These are phyloP conservation scores for Prochilodus magdalenae DNA, from an alignment of 2,113 vertebrate species.

Conservation along the genomic window DNA sequence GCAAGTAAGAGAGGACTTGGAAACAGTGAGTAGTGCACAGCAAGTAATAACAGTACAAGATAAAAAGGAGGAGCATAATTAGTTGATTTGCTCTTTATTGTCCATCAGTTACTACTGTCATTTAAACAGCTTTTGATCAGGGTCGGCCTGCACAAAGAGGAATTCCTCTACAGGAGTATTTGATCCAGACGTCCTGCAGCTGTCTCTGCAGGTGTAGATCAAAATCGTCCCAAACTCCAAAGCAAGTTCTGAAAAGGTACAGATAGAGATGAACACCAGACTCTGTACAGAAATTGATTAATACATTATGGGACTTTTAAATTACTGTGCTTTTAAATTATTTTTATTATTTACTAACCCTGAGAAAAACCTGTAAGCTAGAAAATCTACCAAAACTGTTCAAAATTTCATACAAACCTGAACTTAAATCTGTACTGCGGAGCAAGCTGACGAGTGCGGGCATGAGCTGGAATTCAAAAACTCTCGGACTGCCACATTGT, in stretches of 20 bases:
- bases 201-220: slow-evolving; percentile 84
- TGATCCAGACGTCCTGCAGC: slow-evolving; percentile 80
- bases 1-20: neutral
- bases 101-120: slow-evolving; percentile 55
- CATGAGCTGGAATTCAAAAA: slow-evolving; percentile 89
- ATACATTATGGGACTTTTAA: neutral
- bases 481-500: slow-evolving; percentile 75
- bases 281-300: neutral
- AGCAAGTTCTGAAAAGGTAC: slow-evolving; percentile 67
- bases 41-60: neutral
- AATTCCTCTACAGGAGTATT: slow-evolving; percentile 79
- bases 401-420: slow-evolving; percentile 40
- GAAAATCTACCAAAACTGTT: too few species aligned
- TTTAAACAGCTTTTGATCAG: slow-evolving; percentile 84
- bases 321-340: neutral
- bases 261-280: neutral
- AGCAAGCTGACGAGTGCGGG: slow-evolving; percentile 84
- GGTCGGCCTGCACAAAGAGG: slow-evolving; percentile 83
- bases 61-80: neutral
- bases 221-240: slow-evolving; percentile 86
- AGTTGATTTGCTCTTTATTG: slow-evolving; percentile 29
- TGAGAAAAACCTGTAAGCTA: too few species aligned
- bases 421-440: slow-evolving; percentile 64
- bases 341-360: too few species aligned
- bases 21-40: neutral